phyloP scores from a whole-genome alignment of 2,888 invertebrate species.

The Hanleya hanleyi region DNA sequence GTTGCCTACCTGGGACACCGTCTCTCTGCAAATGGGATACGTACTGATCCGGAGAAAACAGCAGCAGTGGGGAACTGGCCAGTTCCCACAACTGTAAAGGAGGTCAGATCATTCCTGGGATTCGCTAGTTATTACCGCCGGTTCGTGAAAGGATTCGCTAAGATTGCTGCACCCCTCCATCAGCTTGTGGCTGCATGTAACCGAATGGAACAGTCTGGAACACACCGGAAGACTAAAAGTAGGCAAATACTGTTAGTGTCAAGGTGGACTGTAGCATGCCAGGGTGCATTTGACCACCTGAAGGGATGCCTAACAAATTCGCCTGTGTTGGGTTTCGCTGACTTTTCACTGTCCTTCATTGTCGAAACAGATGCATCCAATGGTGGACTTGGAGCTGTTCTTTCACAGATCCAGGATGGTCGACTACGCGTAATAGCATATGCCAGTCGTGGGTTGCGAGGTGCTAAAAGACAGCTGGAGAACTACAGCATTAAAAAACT shows the following conservation, averaged over 20 bases:
- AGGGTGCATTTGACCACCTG: neutral
- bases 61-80: conserved; percentile 1
- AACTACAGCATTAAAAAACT: conserved; percentile 20
- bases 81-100: conserved; percentile 6
- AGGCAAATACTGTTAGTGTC: neutral
- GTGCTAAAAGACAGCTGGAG: too few species aligned
- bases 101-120: conserved; percentile 9
- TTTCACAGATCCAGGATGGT: too few species aligned
- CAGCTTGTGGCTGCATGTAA: neutral
- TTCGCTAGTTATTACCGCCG: neutral
- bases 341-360: neutral
- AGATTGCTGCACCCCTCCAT: neutral
- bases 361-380: neutral
- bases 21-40: neutral
- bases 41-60: conserved; percentile 5
- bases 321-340: neutral
- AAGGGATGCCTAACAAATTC: neutral
- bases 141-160: neutral
- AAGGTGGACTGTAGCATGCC: neutral
- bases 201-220: neutral
- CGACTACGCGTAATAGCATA: too few species aligned
- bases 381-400: neutral
- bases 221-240: neutral
- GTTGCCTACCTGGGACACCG: neutral
- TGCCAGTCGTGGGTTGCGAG: neutral